phyloP scores from a whole-genome alignment of 2,797 vertebrate genomes.

The Todus mexicanus region DNA sequence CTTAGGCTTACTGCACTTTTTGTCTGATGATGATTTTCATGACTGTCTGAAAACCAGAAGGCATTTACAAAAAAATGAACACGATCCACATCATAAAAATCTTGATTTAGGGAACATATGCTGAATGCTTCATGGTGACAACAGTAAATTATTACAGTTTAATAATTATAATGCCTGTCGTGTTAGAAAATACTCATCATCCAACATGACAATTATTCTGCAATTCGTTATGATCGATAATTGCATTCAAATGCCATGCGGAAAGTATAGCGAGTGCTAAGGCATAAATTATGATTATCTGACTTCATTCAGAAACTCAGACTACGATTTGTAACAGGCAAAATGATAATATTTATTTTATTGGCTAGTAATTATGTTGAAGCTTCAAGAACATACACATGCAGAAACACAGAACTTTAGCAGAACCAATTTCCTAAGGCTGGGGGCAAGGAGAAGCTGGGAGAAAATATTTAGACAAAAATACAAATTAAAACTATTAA shows the following conservation, averaged over 20 bases:
- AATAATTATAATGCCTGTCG: slow-evolving; percentile 26
- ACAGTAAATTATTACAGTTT: slow-evolving; percentile 12
- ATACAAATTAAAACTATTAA: neutral
- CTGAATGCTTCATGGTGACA: neutral
- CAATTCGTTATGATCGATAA: slow-evolving; percentile 9
- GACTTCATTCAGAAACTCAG: slow-evolving; percentile 12
- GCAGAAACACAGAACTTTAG: neutral
- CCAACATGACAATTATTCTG: slow-evolving; percentile 4
- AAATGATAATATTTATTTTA: neutral
- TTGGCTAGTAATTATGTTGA: neutral
- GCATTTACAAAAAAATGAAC: neutral
- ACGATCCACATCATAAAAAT: neutral
- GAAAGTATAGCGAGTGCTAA: neutral
- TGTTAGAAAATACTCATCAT: slow-evolving; percentile 5
- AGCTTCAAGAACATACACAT: neutral
- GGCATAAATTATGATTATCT: neutral
- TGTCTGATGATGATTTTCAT: neutral
- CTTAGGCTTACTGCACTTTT: neutral
- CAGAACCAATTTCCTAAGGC: neutral
- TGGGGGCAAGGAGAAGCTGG: neutral
- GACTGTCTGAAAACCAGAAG: neutral
- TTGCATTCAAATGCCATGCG: slow-evolving; percentile 1
- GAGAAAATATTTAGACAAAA: neutral
- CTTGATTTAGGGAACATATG: neutral
- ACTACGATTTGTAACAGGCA: neutral